These are phyloP conservation scores for Campylomormyrus numenius DNA, from an alignment of 2,113 vertebrate genomes.

Conservation along the genomic window DNA sequence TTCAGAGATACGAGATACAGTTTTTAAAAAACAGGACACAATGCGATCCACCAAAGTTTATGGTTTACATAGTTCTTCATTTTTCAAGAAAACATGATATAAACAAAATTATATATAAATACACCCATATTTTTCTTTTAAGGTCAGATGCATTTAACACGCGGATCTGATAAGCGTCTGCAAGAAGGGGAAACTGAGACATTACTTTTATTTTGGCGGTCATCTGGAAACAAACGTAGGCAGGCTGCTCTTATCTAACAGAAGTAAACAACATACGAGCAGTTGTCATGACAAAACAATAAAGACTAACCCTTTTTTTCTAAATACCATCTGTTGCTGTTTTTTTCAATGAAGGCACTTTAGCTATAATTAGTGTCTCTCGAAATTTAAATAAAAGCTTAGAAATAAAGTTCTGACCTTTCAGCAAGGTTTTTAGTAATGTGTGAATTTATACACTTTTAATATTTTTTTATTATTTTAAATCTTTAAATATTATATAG, in stretches of 20 bases:
- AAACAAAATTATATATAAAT: not conserved
- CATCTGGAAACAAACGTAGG: not conserved
- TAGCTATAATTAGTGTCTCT: not conserved
- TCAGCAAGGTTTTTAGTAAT: not conserved
- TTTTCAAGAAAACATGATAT: not conserved
- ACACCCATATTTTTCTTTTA: not conserved
- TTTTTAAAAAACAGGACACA: not conserved
- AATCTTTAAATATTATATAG: not conserved
- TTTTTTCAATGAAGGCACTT: not conserved
- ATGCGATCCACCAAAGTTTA: not conserved
- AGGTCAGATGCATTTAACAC: not conserved
- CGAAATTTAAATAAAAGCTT: not conserved
- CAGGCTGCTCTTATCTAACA: conserved; percentile 1
- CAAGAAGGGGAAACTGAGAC: not conserved
- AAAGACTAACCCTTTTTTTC: not conserved
- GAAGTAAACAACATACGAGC: not conserved
- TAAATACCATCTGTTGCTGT: conserved; percentile 6
- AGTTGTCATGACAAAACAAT: conserved; percentile 4
- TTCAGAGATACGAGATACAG: not conserved
- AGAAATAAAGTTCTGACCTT: not conserved
- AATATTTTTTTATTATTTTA: not conserved
- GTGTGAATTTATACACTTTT: not conserved
- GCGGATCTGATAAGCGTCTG: not conserved
- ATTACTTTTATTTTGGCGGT: not conserved
- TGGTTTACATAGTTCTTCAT: not conserved